Conservation (phyloP, 2,113 vertebrate genomes). For the Oryzias celebensis region DNA sequence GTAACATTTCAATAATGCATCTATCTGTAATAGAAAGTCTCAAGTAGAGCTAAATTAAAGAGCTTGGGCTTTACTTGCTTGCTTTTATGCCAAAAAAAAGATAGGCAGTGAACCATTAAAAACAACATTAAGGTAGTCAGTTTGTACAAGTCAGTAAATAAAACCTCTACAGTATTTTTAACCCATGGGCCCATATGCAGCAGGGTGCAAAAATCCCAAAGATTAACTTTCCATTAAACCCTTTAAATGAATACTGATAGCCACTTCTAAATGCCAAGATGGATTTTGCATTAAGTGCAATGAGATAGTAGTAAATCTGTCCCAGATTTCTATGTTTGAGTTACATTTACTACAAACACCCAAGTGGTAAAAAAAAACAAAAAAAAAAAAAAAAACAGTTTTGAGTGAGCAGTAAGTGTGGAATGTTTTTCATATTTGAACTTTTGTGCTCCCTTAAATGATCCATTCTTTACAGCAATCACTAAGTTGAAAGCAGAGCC, state of each 20-base stretch:
- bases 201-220: not conserved
- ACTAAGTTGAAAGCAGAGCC: constrained; percentile 35
- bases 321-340: constrained; percentile 61
- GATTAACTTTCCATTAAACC: not conserved
- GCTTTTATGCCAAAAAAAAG: no score
- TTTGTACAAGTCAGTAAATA: no score
- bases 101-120: no score
- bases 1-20: not conserved
- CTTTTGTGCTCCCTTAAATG: constrained; percentile 53
- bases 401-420: constrained; percentile 63
- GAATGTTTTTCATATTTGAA: constrained; percentile 62
- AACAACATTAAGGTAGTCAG: no score
- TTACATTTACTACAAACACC: constrained; percentile 73
- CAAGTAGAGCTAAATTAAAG: no score
- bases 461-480: constrained; percentile 50
- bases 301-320: not conserved
- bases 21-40: no score
- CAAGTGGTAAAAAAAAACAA: constrained; percentile 55
- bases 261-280: not conserved
- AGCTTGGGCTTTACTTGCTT: no score
- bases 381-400: constrained; percentile 61
- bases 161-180: no score
- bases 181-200: not conserved
- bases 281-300: not conserved
- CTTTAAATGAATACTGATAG: not conserved